Base-by-base conservation (phyloP, 2,888 invertebrate genomes). In the Drosophila algonquin region DNA sequence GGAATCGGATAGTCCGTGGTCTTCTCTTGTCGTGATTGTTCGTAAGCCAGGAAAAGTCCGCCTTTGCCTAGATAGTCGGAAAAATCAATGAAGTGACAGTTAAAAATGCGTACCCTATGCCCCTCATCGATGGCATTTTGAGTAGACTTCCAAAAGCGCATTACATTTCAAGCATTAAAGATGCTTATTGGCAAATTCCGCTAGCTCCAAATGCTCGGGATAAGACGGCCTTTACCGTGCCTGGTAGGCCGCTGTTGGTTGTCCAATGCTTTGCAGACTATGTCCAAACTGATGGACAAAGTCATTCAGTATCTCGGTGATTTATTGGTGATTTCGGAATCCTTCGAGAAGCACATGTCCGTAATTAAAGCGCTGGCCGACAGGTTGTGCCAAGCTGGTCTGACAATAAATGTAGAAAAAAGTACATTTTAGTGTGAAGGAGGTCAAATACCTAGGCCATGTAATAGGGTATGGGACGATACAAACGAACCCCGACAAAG, bases 21-120 rank as follows among this genome's bases (percentile, higher is more conserved):
- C 80, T 7, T 86, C 81, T 0, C 86, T 86, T 1, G 77, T 87
- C 2, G 76, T 84, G 0, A 74, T 89, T 48, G 80, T 87, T 0
- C 55, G 63, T 3, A 89, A 89, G 54, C 71, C 68, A 10, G 81
- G 79, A 0, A 77, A 72, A 5, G 73, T 74, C 7, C 61, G 87
- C 0, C 76, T 89, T 1, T 88, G 87, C 35, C 63, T 90, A 0
- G 89, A 89, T 52, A 84, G 78, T 6, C 46, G 89, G 4, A 79
- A 27, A 27, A 27, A 7, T 27, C 8, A 27, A 8, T 2, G 27
- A 8, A 27, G 8, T 27, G 2, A 27, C 27, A 6, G 27, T 27
- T 6, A 30, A 30, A 30, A 30, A 30, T 3, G 30, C 30, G 8
- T 30, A 30, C 30, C 30, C 30, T 30, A 30, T 30, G 30, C 30